phyloP scores from a whole-genome alignment of 2,797 vertebrate genomes.

The Sebastolobus alascanus region DNA sequence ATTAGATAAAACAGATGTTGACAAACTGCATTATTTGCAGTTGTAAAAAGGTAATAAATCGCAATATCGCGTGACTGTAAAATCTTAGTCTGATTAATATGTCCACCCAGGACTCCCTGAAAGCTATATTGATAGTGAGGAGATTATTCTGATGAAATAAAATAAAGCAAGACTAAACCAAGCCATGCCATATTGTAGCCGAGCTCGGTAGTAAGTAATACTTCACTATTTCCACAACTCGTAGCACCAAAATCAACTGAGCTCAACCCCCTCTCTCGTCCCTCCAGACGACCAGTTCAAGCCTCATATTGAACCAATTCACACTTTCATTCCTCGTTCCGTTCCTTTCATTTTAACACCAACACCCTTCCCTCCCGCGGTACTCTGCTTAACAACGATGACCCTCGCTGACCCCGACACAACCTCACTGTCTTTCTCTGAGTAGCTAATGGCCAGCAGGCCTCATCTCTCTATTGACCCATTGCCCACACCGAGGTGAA shows the following conservation, averaged over 20 bases:
- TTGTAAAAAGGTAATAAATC: too few species aligned
- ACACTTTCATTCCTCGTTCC: constrained; percentile 54
- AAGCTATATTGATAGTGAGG: neutral
- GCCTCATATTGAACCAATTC: constrained; percentile 54
- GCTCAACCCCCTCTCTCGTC: constrained; percentile 20
- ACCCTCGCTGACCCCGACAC: constrained; percentile 71
- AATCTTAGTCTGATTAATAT: neutral
- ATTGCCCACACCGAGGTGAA: constrained; percentile 75
- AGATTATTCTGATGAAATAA: neutral
- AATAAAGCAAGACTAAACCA: neutral
- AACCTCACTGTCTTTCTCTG: constrained; percentile 74
- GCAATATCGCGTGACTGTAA: neutral
- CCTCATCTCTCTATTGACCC: constrained; percentile 82
- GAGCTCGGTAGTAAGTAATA: neutral
- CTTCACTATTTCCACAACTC: neutral
- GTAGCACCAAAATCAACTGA: neutral
- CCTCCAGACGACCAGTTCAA: constrained; percentile 26
- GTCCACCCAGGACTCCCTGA: neutral
- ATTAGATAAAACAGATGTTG: too few species aligned
- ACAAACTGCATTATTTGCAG: too few species aligned
- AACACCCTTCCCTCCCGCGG: constrained; percentile 30
- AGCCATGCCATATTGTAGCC: neutral
- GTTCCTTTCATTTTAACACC: constrained; percentile 72
- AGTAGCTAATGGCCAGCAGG: constrained; percentile 78
- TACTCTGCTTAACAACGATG: constrained; percentile 66